Evolutionary conservation across 53 echinoderm and acorn worm genomes (phyloP).

Genomic region (Echinarachnius parma): DNA sequence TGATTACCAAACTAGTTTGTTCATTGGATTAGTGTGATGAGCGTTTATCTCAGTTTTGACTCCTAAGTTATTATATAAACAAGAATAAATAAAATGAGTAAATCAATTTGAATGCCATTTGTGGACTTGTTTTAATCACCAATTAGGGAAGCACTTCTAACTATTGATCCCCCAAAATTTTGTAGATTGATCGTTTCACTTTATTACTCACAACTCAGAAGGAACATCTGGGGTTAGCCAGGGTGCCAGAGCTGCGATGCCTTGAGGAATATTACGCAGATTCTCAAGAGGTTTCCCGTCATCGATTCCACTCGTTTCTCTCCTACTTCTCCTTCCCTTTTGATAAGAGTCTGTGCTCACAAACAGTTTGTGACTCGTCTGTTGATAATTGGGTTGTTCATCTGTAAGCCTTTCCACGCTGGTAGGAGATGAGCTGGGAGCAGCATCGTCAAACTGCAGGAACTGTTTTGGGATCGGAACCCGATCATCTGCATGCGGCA

Average conservation of each 20-base stretch:
- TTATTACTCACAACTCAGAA: conserved; percentile 55
- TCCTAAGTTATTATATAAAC: too few species aligned
- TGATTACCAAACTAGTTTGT: too few species aligned
- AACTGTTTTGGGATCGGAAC: conserved; percentile 59
- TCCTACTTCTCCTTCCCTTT: too few species aligned
- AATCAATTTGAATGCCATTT: too few species aligned
- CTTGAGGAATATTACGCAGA: conserved; percentile 42
- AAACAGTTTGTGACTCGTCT: too few species aligned
- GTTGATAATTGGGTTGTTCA: conserved; percentile 9
- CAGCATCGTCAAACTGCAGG: conserved; percentile 44
- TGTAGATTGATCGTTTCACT: background rate
- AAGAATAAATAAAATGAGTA: too few species aligned
- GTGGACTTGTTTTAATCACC: too few species aligned
- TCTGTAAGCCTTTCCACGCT: background rate
- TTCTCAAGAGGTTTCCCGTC: background rate
- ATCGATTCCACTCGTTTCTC: too few species aligned
- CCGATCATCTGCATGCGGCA: background rate
- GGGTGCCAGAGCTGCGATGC: conserved; percentile 68
- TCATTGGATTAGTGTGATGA: too few species aligned
- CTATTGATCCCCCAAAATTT: background rate
- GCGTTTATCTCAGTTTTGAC: too few species aligned
- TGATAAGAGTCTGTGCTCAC: too few species aligned
- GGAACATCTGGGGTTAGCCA: conserved; percentile 66
- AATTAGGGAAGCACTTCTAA: background rate
- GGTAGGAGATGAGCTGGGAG: background rate